Evolutionary conservation across 2,797 vertebrate species (phyloP), one percentile per base, ranked within the genome.

Genomic region (Coregonus suidteri): DNA sequence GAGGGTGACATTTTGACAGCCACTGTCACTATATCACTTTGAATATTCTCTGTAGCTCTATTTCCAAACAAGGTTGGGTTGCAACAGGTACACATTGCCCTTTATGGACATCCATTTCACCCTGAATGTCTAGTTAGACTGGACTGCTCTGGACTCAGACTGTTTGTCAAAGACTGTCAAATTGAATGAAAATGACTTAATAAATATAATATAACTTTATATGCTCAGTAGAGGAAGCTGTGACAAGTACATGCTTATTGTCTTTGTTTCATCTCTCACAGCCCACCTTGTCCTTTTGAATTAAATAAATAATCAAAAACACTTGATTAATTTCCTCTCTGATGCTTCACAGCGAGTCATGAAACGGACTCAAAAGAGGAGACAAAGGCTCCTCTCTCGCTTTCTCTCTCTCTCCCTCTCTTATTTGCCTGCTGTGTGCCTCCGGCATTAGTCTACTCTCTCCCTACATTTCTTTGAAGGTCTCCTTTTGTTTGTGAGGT

Each of bases 301-400:
- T 85, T 84, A 85, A 85, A 89, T 87, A 87, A 88, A 89, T 87
- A 88, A 86, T 84, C 68, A 79, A 82, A 86, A 84, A 76, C 81
- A 75, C 77, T 82, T 88, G 87, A 91, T 90, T 89, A 83, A 87
- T 89, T 92, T 90, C 84, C 84, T 75, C 80, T 87, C 81, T 79
- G 86, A 86, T 88, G 86, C 83, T 3, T 75, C 47, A 16, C 76
- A 64, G 65, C 37, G 16, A 83, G 78, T n/a, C 30, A 5, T 34
- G 16, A 56, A n/a, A 66, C 76, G 81, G 75, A 74, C 71, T 76
- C 74, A 72, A 82, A 86, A 74, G 84, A 87, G 86, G 69, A 37
- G 69, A 73, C 71, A 73, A 73, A 73, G 37, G 31, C 66, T 41
- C 47, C 1, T 20, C 35, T 20, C 71, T 20, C 62, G 15, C 6